Evolutionary conservation across 2,113 vertebrate species (phyloP).

Genomic region (Chaenocephalus aceratus): DNA sequence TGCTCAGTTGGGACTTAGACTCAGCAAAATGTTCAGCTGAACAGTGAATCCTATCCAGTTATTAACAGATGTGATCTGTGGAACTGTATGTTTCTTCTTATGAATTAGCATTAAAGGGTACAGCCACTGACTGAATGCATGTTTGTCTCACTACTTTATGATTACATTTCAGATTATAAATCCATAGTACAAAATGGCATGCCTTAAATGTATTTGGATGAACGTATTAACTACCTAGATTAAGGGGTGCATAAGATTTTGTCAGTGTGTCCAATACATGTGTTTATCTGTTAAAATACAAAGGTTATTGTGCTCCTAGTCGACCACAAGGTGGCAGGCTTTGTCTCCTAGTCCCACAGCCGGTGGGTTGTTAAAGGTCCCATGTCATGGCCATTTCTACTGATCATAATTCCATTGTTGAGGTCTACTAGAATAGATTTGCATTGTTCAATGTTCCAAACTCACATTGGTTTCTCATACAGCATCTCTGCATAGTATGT

Average conservation of each 20-base stretch:
- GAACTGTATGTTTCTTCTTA: not conserved
- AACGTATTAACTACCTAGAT: too few relatives aligned
- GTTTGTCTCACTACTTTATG: not conserved
- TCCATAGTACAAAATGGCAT: not conserved
- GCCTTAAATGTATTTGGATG: not conserved
- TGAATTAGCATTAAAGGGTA: not conserved
- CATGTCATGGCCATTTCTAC: too few relatives aligned
- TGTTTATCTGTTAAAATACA: fast-evolving
- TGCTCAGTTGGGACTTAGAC: constrained; percentile 84
- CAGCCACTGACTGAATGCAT: not conserved
- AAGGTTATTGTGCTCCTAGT: fast-evolving
- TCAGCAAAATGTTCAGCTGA: constrained; percentile 89
- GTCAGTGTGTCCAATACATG: not conserved
- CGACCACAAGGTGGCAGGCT: constrained; percentile 1
- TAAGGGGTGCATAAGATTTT: not conserved
- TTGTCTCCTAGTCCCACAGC: fast-evolving
- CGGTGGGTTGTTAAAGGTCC: too few relatives aligned
- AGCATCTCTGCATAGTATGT: too few relatives aligned
- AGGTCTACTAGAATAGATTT: too few relatives aligned
- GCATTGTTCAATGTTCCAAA: too few relatives aligned
- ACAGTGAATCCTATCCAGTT: not conserved
- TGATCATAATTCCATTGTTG: too few relatives aligned
- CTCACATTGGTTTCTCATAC: too few relatives aligned
- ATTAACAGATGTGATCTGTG: not conserved
- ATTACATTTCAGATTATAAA: not conserved